phyloP scores from a whole-genome alignment of 2,888 invertebrate genomes.

The Diachrysia chrysitis region DNA sequence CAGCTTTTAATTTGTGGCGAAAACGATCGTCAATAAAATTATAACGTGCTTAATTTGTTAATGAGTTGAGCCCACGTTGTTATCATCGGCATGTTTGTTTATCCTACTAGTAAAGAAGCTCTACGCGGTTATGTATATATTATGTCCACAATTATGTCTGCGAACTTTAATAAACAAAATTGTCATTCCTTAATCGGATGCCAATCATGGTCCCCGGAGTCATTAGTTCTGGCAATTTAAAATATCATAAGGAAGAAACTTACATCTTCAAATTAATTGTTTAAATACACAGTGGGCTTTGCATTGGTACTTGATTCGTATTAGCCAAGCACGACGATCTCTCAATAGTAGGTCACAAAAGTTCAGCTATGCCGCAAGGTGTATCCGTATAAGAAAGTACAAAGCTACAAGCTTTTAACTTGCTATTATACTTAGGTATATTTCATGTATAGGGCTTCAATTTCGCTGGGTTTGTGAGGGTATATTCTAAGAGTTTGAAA shows the following conservation, averaged over 20 bases:
- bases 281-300: constrained; percentile 22
- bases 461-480: neutral
- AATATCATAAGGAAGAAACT: constrained; percentile 59
- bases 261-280: constrained; percentile 50
- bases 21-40: constrained; percentile 53
- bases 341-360: constrained; percentile 50
- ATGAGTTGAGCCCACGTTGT: constrained; percentile 56
- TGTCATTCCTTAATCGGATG: constrained; percentile 67
- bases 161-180: constrained; percentile 63
- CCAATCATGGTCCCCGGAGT: constrained; percentile 48
- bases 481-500: neutral
- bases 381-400: constrained; percentile 24
- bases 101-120: constrained; percentile 59
- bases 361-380: constrained; percentile 31
- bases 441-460: neutral
- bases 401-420: constrained; percentile 15
- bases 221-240: constrained; percentile 53
- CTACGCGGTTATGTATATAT: constrained; percentile 56
- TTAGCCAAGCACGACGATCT: constrained; percentile 25
- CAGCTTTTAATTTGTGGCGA: constrained; percentile 31
- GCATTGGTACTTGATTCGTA: constrained; percentile 24
- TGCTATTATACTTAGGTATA: neutral
- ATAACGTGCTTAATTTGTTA: constrained; percentile 36
- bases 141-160: constrained; percentile 52
- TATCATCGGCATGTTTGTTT: constrained; percentile 46